A percentile compares a stretch with the other conserved stretches of the same genome.
Evolutionary conservation across 2,888 invertebrate species (phyloP).

Genomic region (Tachystola acroxantha): DNA sequence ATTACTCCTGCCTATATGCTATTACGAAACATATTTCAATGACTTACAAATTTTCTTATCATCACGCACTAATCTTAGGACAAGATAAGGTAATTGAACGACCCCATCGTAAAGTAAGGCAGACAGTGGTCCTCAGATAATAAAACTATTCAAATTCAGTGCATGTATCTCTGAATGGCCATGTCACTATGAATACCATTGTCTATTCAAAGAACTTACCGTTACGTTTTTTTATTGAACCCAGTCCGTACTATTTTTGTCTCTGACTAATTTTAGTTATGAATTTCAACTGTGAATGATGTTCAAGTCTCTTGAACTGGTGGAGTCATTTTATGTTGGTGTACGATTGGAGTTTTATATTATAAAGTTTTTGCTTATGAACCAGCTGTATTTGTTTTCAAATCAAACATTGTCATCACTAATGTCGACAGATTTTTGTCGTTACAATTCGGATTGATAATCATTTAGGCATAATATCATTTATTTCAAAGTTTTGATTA

Average conservation of each 20-base stretch:
- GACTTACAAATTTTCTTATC: conserved; percentile 5
- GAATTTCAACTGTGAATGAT: background rate
- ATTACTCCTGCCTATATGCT: conserved; percentile 3
- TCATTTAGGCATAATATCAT: too few relatives aligned
- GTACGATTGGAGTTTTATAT: too few relatives aligned
- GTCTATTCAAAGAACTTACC: conserved; percentile 32
- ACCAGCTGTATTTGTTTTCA: too few relatives aligned
- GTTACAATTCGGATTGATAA: too few relatives aligned
- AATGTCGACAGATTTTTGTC: too few relatives aligned
- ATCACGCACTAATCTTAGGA: conserved; percentile 4
- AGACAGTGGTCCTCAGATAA: conserved; percentile 11
- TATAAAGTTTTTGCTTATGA: too few relatives aligned
- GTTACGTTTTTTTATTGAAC: conserved; percentile 37
- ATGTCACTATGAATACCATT: conserved; percentile 28
- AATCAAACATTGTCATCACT: too few relatives aligned
- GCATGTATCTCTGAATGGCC: conserved; percentile 18
- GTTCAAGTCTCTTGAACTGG: background rate
- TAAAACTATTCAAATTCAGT: conserved; percentile 17
- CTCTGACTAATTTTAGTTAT: conserved; percentile 17
- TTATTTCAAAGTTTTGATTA: too few relatives aligned
- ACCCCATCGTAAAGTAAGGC: conserved; percentile 1
- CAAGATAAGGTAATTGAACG: conserved; percentile 9
- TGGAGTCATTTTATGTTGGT: too few relatives aligned
- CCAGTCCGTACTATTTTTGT: conserved; percentile 17
- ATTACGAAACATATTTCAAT: conserved; percentile 7